phyloP scores from a whole-genome alignment of 2,797 vertebrate species.

The Mormyrus hasselquistii region DNA sequence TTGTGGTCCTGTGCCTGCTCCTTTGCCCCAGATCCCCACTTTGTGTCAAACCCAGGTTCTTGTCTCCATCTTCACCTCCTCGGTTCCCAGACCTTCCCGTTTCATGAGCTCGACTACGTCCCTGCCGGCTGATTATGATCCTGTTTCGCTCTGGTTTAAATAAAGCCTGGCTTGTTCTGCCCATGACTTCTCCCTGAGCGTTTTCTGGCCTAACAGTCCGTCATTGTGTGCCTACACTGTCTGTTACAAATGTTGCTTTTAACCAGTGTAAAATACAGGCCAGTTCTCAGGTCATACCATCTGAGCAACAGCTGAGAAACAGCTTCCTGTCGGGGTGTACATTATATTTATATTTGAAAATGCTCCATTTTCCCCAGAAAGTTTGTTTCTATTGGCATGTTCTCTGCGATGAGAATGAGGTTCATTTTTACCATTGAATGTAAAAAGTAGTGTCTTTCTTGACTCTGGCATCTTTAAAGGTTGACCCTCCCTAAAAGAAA shows the following conservation, averaged over 20 bases:
- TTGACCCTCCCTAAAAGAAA: constrained; percentile 83
- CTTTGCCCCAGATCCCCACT: not conserved
- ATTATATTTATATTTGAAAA: not conserved
- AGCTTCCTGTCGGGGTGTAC: not conserved
- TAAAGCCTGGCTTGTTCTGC: not conserved
- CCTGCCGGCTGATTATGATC: not conserved
- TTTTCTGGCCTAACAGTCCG: not conserved
- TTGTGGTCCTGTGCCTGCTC: not conserved
- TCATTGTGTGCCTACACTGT: not conserved
- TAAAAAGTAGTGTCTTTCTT: constrained; percentile 97
- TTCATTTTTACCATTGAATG: constrained; percentile 87
- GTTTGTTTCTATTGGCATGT: not conserved
- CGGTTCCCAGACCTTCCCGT: not conserved
- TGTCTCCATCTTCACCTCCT: not conserved
- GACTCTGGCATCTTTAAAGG: constrained; percentile 97
- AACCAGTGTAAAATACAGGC: not conserved
- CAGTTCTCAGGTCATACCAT: not conserved
- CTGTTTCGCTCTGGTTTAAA: not conserved
- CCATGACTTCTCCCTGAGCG: not conserved
- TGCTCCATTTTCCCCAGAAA: not conserved
- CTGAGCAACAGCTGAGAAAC: not conserved
- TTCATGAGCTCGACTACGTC: not conserved
- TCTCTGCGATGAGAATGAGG: not conserved
- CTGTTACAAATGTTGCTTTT: not conserved
- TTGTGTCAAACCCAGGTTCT: not conserved